Conservation (phyloP, 2,888 invertebrate species). For the Polydrusus pterygomalis region DNA sequence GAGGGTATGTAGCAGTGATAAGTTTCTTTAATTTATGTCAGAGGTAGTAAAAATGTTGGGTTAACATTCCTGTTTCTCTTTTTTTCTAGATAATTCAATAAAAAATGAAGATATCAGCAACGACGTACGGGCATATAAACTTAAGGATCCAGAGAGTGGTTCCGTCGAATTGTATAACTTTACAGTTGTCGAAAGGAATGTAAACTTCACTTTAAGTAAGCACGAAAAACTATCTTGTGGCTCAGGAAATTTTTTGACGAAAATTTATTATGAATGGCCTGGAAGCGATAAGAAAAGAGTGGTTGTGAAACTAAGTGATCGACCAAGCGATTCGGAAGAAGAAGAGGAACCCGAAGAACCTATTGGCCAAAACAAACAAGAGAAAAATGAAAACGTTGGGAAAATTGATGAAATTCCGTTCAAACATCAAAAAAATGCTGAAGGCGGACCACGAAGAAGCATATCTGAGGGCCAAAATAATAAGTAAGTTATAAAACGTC, state of each 20-base stretch:
- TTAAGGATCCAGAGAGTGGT: not conserved
- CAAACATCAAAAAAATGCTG: not conserved
- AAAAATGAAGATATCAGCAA: not conserved
- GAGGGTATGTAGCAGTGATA: no score
- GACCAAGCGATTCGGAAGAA: not conserved
- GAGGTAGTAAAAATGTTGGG: no score
- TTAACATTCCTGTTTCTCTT: no score
- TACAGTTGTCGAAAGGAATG: not conserved
- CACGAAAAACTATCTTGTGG: slow-evolving; percentile 32
- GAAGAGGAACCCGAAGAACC: not conserved
- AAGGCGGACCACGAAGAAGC: not conserved
- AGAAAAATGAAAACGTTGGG: not conserved
- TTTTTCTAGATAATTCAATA: not conserved
- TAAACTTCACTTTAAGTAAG: slow-evolving; percentile 19
- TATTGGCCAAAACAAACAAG: not conserved
- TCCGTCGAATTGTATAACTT: not conserved
- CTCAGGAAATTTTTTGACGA: slow-evolving; percentile 31
- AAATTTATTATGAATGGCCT: slow-evolving; percentile 35
- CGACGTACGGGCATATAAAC: not conserved
- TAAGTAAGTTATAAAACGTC: not conserved
- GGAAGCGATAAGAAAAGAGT: slow-evolving; percentile 26
- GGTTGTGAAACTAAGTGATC: slow-evolving; percentile 21
- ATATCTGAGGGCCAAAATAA: not conserved
- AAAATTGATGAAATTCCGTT: no score
- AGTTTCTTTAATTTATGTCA: no score